Percentiles rank a stretch among this genome's conserved stretches.
Conservation (phyloP, 2,888 invertebrate genomes). For the Neocrepidodera transversa region DNA sequence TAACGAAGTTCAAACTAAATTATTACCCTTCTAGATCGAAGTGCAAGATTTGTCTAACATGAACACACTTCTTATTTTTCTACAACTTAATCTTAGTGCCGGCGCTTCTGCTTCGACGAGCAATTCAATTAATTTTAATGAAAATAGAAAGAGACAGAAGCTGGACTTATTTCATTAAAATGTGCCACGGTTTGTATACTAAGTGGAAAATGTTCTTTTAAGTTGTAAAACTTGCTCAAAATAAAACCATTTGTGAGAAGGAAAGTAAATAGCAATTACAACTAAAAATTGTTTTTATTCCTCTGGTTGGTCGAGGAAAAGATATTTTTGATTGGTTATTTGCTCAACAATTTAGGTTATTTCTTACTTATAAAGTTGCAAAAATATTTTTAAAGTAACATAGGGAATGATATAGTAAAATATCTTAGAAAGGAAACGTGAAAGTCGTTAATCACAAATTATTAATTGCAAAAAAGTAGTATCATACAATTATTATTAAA, state of each 20-base stretch:
- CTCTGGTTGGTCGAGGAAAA: background rate
- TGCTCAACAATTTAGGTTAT: background rate
- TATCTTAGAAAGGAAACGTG: too few species aligned
- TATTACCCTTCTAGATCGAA: slow-evolving; percentile 18
- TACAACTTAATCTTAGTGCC: slow-evolving; percentile 24
- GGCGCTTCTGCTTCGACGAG: slow-evolving; percentile 20
- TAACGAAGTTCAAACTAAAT: slow-evolving; percentile 18
- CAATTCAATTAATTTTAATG: slow-evolving; percentile 30
- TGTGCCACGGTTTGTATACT: slow-evolving; percentile 27
- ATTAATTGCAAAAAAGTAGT: too few species aligned
- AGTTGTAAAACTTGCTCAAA: slow-evolving; percentile 20
- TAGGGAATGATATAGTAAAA: too few species aligned
- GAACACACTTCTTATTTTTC: slow-evolving; percentile 24
- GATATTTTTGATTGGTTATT: slow-evolving; percentile 5
- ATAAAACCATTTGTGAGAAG: slow-evolving; percentile 16
- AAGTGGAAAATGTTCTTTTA: slow-evolving; percentile 24
- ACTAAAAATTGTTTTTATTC: slow-evolving; percentile 23
- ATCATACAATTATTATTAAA: too few species aligned
- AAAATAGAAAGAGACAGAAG: slow-evolving; percentile 24
- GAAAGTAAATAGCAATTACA: slow-evolving; percentile 27
- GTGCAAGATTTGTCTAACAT: slow-evolving; percentile 22
- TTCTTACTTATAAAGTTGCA: background rate
- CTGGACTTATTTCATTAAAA: slow-evolving; percentile 28
- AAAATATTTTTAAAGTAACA: too few species aligned
- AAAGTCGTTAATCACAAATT: too few species aligned